Evolutionary conservation across 2,888 invertebrate species (phyloP).

Genomic region (Abscondita cerata): DNA sequence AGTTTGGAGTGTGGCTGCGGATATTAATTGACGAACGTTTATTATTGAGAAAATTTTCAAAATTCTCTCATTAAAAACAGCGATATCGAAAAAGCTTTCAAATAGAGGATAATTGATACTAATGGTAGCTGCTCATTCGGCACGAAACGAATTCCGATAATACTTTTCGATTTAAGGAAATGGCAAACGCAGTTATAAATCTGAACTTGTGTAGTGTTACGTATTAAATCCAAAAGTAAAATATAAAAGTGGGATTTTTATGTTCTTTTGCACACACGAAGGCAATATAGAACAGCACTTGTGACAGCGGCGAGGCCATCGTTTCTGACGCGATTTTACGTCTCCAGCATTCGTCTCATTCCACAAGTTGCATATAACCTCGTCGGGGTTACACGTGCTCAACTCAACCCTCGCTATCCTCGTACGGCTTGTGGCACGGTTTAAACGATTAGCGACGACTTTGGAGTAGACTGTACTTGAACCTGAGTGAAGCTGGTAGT

Average conservation of each 20-base stretch:
- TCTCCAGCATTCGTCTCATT: constrained; percentile 29
- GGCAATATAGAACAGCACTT: constrained; percentile 12
- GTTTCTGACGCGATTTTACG: constrained; percentile 20
- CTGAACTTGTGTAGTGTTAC: constrained; percentile 10
- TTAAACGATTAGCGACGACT: constrained; percentile 43
- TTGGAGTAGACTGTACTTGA: constrained; percentile 53
- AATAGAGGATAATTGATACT: constrained; percentile 7
- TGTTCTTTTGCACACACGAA: constrained; percentile 12
- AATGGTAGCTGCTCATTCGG: constrained; percentile 7
- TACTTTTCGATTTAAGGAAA: constrained; percentile 11
- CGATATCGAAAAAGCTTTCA: background rate
- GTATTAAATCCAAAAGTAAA: constrained; percentile 15
- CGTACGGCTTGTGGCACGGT: constrained; percentile 36
- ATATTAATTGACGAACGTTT: too few relatives aligned
- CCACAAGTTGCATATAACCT: constrained; percentile 43
- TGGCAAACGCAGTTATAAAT: constrained; percentile 15
- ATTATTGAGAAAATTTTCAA: too few relatives aligned
- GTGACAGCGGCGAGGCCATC: constrained; percentile 10
- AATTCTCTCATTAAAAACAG: background rate
- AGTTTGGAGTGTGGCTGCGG: too few relatives aligned
- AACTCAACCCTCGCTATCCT: constrained; percentile 20
- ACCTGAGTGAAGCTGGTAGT: constrained; percentile 51
- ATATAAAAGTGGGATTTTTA: constrained; percentile 16
- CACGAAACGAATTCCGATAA: constrained; percentile 10
- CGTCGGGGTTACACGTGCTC: constrained; percentile 26